These are phyloP conservation scores for Dasyprocta punctata DNA, from an alignment of 2,113 vertebrate species.

Conservation along the genomic window DNA sequence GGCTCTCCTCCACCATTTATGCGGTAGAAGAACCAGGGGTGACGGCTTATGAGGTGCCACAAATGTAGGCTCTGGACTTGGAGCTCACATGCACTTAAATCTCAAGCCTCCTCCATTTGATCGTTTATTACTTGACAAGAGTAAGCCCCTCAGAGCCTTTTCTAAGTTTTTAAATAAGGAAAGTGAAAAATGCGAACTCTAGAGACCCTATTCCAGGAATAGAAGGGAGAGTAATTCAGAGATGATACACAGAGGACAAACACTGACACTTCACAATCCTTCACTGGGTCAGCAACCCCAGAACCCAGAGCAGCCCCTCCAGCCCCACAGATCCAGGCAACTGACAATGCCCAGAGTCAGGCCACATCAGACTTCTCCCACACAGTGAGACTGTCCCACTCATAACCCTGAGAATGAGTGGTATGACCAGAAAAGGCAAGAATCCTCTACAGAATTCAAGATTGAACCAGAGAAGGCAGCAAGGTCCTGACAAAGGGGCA, in stretches of 20 bases:
- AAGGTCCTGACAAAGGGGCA: neutral
- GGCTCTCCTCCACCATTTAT: neutral
- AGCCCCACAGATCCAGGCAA: neutral
- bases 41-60: neutral
- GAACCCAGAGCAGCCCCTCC: neutral
- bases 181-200: neutral
- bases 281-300: neutral
- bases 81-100: neutral
- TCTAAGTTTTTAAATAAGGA: neutral
- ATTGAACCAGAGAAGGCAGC: neutral
- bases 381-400: neutral
- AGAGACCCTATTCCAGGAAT: neutral
- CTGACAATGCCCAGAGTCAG: neutral
- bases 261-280: neutral
- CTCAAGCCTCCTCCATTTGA: neutral
- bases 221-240: neutral
- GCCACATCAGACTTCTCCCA: neutral
- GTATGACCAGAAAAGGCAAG: neutral
- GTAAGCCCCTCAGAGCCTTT: neutral
- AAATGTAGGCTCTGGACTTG: neutral
- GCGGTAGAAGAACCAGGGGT: neutral
- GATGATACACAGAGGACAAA: fast-evolving
- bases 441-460: neutral
- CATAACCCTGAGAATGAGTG: neutral
- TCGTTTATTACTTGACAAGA: neutral